Evolutionary conservation across 2,888 invertebrate genomes (phyloP), one percentile per base, ranked within the genome.

Genomic region (Encarsia formosa): DNA sequence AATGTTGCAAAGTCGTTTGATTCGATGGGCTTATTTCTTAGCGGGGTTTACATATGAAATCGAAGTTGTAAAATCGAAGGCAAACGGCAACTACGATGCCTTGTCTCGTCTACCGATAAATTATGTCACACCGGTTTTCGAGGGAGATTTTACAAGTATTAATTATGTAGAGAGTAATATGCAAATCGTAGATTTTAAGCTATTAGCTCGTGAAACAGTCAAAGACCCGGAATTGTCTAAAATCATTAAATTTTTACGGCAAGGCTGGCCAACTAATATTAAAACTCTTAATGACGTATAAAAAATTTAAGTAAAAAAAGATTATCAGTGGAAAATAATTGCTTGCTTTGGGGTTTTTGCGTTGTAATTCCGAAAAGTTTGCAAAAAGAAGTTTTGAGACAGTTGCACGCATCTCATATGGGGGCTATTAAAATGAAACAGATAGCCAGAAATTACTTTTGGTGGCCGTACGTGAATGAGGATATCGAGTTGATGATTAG

Each of bases 401-500:
- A 38, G 11, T 13, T 38, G 9, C 38, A 38, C 15, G 20, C 8
- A 20, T 38, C 38, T 6, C 38, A 38, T 15, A 4, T 20, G 5
- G 38, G 38, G 11, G 4, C 22, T n/a, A 20, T 38, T 6, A 42
- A 47, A 20, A 51, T 38, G 32, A 43, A 54, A 42, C n/a, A 18
- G 16, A 6, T 53, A 24, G 56, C 57, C 11, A 22, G 55, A 26
- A 45, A 35, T 18, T 49, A 47, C 24, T 37, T 49, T 9, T 59
- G 54, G 54, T 58, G 54, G 59, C 56, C 50, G n/a, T n/a, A 39
- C 8, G n/a, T 59, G 1, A 53, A 51, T 16, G 18, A 38, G 11
- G 48, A 56, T 26, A 52, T 54, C 4, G 43, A 58, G 39, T 15
- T 24, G 2, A 13, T 52, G 9, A 39, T 38, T 13, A 23, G 19